Evolutionary conservation across 2,797 vertebrate species (phyloP).

Genomic region (Urocyon cinereoargenteus): DNA sequence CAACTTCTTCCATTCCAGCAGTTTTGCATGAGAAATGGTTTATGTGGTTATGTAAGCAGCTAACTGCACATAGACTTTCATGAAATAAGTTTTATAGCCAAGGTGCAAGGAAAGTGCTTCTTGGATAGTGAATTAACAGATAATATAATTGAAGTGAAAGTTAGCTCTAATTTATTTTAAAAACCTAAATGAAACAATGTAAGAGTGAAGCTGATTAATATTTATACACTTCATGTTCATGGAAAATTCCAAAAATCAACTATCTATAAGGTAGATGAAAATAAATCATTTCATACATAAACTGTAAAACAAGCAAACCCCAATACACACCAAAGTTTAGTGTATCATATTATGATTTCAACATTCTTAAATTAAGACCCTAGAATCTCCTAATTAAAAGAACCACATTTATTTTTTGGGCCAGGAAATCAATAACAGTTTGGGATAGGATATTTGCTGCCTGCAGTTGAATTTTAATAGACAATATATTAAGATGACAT

Average conservation of each 20-base stretch:
- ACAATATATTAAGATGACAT: slow-evolving; percentile 62
- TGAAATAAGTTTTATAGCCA: not conserved
- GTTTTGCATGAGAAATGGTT: not conserved
- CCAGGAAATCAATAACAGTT: slow-evolving; percentile 47
- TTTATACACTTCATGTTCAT: not conserved
- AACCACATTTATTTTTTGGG: slow-evolving; percentile 53
- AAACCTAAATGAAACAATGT: not conserved
- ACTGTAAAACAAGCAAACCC: not conserved
- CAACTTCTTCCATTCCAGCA: not conserved
- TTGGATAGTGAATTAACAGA: not conserved
- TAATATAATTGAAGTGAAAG: slow-evolving; percentile 5
- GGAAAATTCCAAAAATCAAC: not conserved
- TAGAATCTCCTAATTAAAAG: slow-evolving; percentile 55
- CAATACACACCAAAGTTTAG: not conserved
- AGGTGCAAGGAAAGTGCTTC: not conserved
- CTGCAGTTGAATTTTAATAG: slow-evolving; percentile 60
- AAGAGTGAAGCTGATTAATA: slow-evolving; percentile 33
- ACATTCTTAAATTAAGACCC: slow-evolving; percentile 35
- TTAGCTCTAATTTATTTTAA: slow-evolving; percentile 16
- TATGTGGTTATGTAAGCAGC: not conserved
- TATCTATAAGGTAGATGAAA: not conserved
- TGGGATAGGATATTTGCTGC: slow-evolving; percentile 16
- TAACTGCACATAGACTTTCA: not conserved
- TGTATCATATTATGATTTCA: not conserved
- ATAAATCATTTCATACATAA: slow-evolving; percentile 28